Conservation (phyloP, 2,797 vertebrate genomes). For the Hyperoplus lanceolatus region DNA sequence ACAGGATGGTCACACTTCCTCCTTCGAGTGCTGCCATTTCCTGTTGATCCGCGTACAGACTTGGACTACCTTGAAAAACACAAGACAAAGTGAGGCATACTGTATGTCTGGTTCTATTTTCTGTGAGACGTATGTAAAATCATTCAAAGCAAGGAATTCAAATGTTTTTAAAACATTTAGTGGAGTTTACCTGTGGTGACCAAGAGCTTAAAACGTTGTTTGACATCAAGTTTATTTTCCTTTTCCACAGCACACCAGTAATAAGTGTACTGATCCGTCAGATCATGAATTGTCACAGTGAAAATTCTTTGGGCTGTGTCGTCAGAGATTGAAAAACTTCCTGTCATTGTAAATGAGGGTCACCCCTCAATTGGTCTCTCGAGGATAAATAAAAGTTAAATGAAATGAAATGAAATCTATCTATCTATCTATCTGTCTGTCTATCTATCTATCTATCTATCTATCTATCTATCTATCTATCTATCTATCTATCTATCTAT, state of each 20-base stretch:
- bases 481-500: too few species aligned
- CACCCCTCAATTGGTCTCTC: too few species aligned
- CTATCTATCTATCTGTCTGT: too few species aligned
- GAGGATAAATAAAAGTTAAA: too few species aligned
- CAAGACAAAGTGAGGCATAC: background rate
- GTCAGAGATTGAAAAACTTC: conserved; percentile 53
- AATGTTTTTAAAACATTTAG: background rate
- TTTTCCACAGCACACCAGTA: conserved; percentile 46
- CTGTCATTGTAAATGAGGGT: too few species aligned
- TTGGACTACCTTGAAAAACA: conserved; percentile 19
- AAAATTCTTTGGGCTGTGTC: conserved; percentile 28
- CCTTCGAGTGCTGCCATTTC: conserved; percentile 16
- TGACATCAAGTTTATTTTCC: accelerated
- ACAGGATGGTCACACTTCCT: conserved; percentile 38
- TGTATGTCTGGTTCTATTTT: background rate
- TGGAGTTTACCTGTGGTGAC: conserved; percentile 31
- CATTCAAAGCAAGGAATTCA: background rate
- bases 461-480: too few species aligned
- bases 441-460: too few species aligned
- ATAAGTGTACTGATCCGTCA: accelerated
- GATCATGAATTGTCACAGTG: conserved; percentile 46
- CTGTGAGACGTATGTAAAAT: background rate
- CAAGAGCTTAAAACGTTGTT: background rate
- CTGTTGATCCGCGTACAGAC: conserved; percentile 38
- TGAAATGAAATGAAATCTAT: too few species aligned